These are phyloP conservation scores for Perizoma flavofasciatum DNA, from an alignment of 2,888 invertebrate species.

Conservation along the genomic window DNA sequence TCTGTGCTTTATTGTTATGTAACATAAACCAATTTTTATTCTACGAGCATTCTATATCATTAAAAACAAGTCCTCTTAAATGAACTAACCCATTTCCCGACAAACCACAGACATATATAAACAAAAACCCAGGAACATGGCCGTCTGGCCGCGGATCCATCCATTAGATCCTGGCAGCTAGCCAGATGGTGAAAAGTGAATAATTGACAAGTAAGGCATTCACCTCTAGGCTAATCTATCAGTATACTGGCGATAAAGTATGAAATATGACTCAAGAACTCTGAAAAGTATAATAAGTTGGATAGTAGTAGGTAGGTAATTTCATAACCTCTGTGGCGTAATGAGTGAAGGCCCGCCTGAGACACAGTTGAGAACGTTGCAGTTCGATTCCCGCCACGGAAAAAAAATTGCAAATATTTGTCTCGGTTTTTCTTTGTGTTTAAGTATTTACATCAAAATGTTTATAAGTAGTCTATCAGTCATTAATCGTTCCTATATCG, in stretches of 20 bases:
- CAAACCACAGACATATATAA: slow-evolving; percentile 27
- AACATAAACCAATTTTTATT: not conserved
- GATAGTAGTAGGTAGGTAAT: no score
- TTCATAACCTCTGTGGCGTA: no score
- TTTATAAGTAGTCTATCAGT: no score
- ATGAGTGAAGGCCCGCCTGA: no score
- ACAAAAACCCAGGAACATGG: slow-evolving; percentile 29
- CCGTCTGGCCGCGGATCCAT: slow-evolving; percentile 37
- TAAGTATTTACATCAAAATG: no score
- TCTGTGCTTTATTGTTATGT: no score
- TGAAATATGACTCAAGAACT: not conserved
- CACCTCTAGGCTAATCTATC: slow-evolving; percentile 39
- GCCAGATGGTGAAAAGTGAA: slow-evolving; percentile 48
- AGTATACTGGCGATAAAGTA: slow-evolving; percentile 1
- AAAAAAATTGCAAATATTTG: no score
- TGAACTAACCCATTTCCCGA: slow-evolving; percentile 24
- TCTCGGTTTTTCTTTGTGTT: no score
- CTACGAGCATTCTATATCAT: not conserved
- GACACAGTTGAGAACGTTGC: no score
- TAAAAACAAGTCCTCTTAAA: slow-evolving; percentile 9
- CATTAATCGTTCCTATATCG: no score
- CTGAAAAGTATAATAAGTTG: not conserved
- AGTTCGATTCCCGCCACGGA: no score
- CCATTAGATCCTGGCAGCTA: slow-evolving; percentile 47
- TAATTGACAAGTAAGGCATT: slow-evolving; percentile 52